A percentile compares a stretch with the other conserved stretches of the same genome.
phyloP scores from a whole-genome alignment of 23 tunicate species.

The Ascidia mentula region DNA sequence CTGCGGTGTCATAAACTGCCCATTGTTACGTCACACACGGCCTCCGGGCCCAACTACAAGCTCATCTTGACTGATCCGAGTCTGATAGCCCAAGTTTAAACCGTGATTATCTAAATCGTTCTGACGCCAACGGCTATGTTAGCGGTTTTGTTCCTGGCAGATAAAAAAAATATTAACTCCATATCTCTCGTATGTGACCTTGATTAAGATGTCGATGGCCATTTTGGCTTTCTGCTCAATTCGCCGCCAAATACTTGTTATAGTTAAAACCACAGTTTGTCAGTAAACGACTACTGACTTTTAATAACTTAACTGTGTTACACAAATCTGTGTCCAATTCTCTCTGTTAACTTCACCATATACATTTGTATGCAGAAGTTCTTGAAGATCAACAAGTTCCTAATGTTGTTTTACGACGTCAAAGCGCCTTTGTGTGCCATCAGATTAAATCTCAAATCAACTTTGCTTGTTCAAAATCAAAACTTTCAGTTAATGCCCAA shows the following conservation, averaged over 20 bases:
- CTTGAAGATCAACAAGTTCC: neutral
- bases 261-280: too few relatives aligned
- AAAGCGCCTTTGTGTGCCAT: neutral
- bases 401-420: neutral
- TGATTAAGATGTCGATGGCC: neutral
- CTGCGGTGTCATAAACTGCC: constrained; percentile 3
- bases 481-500: neutral
- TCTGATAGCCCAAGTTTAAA: neutral
- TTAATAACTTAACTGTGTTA: too few relatives aligned
- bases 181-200: neutral
- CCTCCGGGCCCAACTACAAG: neutral
- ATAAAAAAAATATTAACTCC: neutral
- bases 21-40: neutral
- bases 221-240: neutral
- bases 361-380: too few relatives aligned
- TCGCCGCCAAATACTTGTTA: too few relatives aligned
- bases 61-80: neutral
- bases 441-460: neutral
- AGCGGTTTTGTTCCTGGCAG: neutral
- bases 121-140: neutral
- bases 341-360: too few relatives aligned
- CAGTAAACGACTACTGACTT: too few relatives aligned
- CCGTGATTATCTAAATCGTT: constrained; percentile 5
- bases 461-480: neutral
- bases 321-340: too few relatives aligned